Conservation (phyloP, 2,113 vertebrate genomes). For the Origma solitaria region DNA sequence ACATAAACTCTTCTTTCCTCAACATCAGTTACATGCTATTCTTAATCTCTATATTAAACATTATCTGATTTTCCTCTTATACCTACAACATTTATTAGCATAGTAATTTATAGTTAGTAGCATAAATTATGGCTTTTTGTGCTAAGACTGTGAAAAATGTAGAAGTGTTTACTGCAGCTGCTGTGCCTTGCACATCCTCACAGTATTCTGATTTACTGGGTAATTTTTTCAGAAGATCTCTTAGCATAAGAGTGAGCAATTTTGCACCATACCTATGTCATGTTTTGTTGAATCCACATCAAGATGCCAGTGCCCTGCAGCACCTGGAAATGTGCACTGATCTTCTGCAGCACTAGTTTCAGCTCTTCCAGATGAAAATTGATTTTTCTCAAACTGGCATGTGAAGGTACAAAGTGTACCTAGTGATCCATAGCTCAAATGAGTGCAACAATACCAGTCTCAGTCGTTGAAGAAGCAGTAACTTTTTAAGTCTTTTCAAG, state of each 20-base stretch:
- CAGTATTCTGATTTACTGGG: neutral
- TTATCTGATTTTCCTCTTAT: neutral
- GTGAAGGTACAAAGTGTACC: conserved; percentile 46
- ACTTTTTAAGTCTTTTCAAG: conserved; percentile 35
- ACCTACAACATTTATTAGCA: neutral
- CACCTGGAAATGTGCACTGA: conserved; percentile 45
- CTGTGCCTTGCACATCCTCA: neutral
- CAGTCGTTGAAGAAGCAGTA: neutral
- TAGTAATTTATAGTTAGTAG: neutral
- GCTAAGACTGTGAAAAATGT: neutral
- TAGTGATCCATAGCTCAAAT: conserved; percentile 48
- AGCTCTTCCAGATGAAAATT: conserved; percentile 37
- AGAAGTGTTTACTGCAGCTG: neutral
- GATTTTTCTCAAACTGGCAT: conserved; percentile 59
- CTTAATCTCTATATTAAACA: neutral
- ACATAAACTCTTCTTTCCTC: neutral
- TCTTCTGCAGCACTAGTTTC: conserved; percentile 56
- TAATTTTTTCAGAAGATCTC: neutral
- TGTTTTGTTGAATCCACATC: conserved; percentile 26
- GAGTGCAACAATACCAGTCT: conserved; percentile 1
- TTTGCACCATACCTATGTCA: conserved; percentile 4
- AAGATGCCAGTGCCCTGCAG: conserved; percentile 43
- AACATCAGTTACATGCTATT: neutral
- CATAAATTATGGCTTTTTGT: neutral
- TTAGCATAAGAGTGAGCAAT: neutral